Base-by-base conservation (phyloP, 2,113 vertebrate species). In the Trochalopteron elliotii region DNA sequence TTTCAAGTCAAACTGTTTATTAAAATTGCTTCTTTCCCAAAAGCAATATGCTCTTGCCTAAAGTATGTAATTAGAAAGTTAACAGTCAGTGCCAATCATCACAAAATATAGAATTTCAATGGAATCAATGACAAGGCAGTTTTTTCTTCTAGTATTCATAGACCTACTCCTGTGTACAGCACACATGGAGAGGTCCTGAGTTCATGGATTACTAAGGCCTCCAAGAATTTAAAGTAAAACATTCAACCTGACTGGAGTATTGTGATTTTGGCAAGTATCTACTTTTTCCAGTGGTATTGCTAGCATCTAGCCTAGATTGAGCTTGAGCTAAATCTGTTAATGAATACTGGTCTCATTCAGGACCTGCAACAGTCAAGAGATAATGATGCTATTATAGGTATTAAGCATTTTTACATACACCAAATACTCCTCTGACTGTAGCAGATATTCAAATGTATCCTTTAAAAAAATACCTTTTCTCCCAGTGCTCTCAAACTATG, bases 131-230 rank as follows among this genome's bases (percentile, higher is more conserved):
- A 76, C 44, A 72, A 86, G 8, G 31, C 8, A 77, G 10, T 27
- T 42, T 92, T 63, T 83, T 68, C 28, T 42, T 16, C 35, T 69
- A n/a, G 37, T 28, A 31, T 31, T 71, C 23, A 33, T 64, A 37
- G 3, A 44, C 8, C 9, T 75, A 15, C 7, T 70, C 28, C 12
- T n/a, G 6, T 10, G 24, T 55, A 39, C 23, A 75, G 15, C 9
- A 42, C 23, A 44, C 7, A 25, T 0, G 0, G 22, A 28, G 31
- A 80, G 27, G 37, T 61, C 40, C 18, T 76, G 60, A 70, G 20
- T 11, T 47, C 24, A 71, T 39, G 28, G 12, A 16, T 89, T 64
- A 52, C 24, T 40, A 35, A 60, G 31, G 16, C 15, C 35, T 81
- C 21, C 40, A 65, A 90, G 22, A 71, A 53, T 83, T 6, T 42